Evolutionary conservation across 2,888 invertebrate species (phyloP).

Genomic region (Subacronicta megacephala): DNA sequence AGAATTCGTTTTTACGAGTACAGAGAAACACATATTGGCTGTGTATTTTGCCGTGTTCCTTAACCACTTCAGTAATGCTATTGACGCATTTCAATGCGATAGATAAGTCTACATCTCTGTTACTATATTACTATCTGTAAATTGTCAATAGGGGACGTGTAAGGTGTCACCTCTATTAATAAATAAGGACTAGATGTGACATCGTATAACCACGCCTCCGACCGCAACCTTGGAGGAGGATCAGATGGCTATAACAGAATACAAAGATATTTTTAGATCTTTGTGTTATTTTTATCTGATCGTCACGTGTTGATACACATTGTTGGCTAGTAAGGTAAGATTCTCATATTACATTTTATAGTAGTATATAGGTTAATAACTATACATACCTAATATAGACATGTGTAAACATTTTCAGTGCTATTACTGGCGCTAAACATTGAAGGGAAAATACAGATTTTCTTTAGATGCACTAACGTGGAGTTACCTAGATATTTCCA

Average conservation of each 20-base stretch:
- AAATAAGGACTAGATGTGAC: slow-evolving; percentile 37
- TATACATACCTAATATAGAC: no score
- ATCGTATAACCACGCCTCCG: slow-evolving; percentile 46
- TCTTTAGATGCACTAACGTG: no score
- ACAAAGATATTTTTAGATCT: slow-evolving; percentile 40
- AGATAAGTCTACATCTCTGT: slow-evolving; percentile 4
- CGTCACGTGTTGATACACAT: slow-evolving; percentile 29
- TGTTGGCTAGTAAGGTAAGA: slow-evolving; percentile 10
- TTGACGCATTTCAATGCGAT: slow-evolving; percentile 24
- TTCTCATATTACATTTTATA: slow-evolving; percentile 1
- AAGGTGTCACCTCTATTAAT: slow-evolving; percentile 31
- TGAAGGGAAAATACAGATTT: no score
- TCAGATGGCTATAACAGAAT: slow-evolving; percentile 35
- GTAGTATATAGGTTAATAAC: not conserved
- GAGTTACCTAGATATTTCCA: no score
- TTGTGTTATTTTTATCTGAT: slow-evolving; percentile 43
- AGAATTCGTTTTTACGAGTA: no score
- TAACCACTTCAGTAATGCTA: no score
- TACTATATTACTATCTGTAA: no score
- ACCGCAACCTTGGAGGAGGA: slow-evolving; percentile 53
- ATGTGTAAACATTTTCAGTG: not conserved
- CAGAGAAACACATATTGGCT: no score
- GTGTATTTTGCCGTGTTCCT: no score
- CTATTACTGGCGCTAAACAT: no score
- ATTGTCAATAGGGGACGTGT: slow-evolving; percentile 22